Base-by-base conservation (phyloP, 2,888 invertebrate species). In the Andrena chrysosceles region DNA sequence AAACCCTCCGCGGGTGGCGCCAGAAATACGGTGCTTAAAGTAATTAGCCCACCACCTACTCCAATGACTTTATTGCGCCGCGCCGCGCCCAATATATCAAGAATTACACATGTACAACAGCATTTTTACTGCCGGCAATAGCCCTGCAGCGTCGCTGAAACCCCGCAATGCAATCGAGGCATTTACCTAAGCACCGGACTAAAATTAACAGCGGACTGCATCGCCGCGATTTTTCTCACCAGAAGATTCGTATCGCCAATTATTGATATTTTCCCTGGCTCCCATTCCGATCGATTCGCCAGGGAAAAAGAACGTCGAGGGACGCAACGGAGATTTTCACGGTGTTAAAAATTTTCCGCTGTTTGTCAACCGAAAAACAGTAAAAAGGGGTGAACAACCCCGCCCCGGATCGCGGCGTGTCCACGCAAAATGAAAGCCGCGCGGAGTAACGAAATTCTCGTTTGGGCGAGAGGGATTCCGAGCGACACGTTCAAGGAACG, bases 341-440 rank as follows among this genome's bases (percentile, higher is more conserved):
- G 56, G 23, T 10, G 56, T 56, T 56, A 56, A 56, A 59, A 48
- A 70, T 48, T 59, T 29, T 42, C 6, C 64, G 16, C 48, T 0
- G 59, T 33, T 35, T 54, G 48, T 49, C 66, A 23, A n/a, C 48
- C 23, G 33, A 4, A 2, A 10, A 13, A 42, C 10, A 42, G 20
- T 52, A 6, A 8, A 20, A 48, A 48, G 59, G 69, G 59, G 48
- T n/a, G 42, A 26, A 20, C 69, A 70, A 70, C 69, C 69, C 59
- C 69, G 69, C 69, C 60, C 69, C 68, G 42, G 48, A 59, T 59
- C 59, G 42, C 29, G 8, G 69, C 42, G 23, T 8, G 6, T 20
- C 7, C 59, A n/a, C 20, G n/a, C 20, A 6, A 63, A 42, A 56
- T 56, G 56, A 59, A 70, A 59, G 10, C n/a, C 35, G 20, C 31